Conservation (phyloP, 2,888 invertebrate genomes). For the Parasteatoda lunata region DNA sequence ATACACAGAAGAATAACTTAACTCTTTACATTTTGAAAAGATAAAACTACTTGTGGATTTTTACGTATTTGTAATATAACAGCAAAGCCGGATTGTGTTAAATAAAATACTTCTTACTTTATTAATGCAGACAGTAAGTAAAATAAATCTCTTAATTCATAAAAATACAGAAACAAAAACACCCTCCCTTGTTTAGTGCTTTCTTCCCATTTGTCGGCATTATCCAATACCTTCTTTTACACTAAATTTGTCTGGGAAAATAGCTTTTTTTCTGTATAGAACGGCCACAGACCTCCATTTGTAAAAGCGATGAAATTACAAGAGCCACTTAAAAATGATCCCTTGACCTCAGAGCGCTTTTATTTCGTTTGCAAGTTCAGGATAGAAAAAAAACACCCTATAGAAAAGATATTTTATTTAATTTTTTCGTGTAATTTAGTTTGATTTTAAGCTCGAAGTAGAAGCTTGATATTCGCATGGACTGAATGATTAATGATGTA, state of each 20-base stretch:
- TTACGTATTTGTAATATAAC: too few species aligned
- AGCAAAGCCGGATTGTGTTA: not conserved
- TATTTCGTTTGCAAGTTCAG: conserved; percentile 2
- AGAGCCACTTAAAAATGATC: conserved; percentile 48
- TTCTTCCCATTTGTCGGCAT: conserved; percentile 23
- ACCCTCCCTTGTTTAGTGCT: not conserved
- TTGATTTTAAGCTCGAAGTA: too few species aligned
- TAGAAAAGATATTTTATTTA: too few species aligned
- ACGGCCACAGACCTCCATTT: conserved; percentile 35
- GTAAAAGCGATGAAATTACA: conserved; percentile 48
- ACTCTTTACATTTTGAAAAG: too few species aligned
- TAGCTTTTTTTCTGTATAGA: conserved; percentile 1
- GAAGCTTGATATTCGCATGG: too few species aligned
- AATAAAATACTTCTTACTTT: not conserved
- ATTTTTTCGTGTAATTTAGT: too few species aligned
- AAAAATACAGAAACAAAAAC: not conserved
- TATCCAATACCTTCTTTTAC: conserved; percentile 28
- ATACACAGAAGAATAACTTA: too few species aligned
- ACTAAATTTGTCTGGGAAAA: not conserved
- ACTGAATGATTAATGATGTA: too few species aligned
- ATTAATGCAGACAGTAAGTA: not conserved
- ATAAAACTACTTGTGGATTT: too few species aligned
- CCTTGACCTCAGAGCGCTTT: conserved; percentile 31
- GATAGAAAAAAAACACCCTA: not conserved
- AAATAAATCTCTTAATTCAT: not conserved